Conservation (phyloP, 2,888 invertebrate genomes). For the Leptinotarsa rubiginosa region DNA sequence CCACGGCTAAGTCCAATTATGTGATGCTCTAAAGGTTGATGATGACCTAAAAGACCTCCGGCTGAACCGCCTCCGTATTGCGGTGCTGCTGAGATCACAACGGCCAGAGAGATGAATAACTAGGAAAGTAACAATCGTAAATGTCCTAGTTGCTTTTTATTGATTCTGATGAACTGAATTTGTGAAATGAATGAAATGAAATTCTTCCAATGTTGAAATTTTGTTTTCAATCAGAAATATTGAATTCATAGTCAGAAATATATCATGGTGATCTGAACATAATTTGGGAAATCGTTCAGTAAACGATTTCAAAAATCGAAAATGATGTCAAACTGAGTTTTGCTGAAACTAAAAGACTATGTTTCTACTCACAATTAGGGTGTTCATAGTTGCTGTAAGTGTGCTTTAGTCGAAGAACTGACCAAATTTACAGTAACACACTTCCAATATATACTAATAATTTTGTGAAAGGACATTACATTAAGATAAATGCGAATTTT, state of each 20-base stretch:
- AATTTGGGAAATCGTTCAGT: too few species aligned
- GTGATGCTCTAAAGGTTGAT: constrained; percentile 43
- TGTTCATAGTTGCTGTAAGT: constrained; percentile 43
- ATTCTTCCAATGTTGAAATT: too few species aligned
- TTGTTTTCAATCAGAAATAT: too few species aligned
- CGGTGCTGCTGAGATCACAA: constrained; percentile 42
- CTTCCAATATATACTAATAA: constrained; percentile 52
- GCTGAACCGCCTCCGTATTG: constrained; percentile 50
- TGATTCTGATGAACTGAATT: neutral
- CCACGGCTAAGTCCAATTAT: constrained; percentile 55
- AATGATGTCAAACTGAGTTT: neutral
- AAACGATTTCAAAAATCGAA: too few species aligned
- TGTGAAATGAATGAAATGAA: too few species aligned
- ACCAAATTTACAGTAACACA: constrained; percentile 30
- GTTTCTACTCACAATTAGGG: constrained; percentile 46
- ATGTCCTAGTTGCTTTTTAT: neutral
- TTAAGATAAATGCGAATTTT: constrained; percentile 26
- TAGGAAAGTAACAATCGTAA: constrained; percentile 30
- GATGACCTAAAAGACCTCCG: constrained; percentile 51
- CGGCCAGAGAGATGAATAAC: constrained; percentile 43
- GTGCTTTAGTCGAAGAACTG: constrained; percentile 45
- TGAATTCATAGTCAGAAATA: too few species aligned
- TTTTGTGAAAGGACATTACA: constrained; percentile 53
- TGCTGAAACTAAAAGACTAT: neutral
- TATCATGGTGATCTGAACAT: too few species aligned